These are phyloP conservation scores for Nesogale talazaci DNA, from an alignment of 2,113 vertebrate species.

Conservation along the genomic window DNA sequence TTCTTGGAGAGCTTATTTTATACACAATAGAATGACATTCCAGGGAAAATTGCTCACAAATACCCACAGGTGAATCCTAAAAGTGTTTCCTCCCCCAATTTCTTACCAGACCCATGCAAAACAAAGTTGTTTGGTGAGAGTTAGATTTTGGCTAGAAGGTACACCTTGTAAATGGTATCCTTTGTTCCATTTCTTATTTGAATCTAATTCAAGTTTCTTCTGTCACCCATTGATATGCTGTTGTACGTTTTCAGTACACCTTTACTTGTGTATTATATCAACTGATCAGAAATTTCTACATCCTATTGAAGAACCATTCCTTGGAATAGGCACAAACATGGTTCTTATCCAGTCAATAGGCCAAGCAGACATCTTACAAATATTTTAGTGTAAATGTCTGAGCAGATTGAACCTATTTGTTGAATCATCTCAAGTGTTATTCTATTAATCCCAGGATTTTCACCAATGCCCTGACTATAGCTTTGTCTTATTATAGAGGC, in stretches of 20 bases:
- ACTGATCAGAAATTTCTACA: background rate
- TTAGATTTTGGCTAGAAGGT: no score
- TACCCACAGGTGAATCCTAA: no score
- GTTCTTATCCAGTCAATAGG: background rate
- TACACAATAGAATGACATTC: no score
- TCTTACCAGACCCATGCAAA: no score
- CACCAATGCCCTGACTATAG: background rate
- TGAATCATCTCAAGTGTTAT: background rate
- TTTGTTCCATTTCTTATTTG: background rate
- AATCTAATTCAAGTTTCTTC: background rate
- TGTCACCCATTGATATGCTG: background rate
- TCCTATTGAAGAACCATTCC: background rate
- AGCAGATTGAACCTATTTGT: background rate
- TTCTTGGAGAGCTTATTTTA: no score
- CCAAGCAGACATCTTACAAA: background rate
- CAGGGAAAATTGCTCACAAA: no score
- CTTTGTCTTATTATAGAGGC: background rate
- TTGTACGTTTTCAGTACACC: background rate
- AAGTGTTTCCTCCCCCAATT: no score
- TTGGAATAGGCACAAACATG: background rate
- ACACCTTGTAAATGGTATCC: background rate
- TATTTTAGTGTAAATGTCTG: background rate
- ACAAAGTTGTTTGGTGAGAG: no score
- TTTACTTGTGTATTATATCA: background rate
- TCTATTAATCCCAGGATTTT: background rate